phyloP scores from a whole-genome alignment of 2,797 vertebrate genomes.

The Pantherophis vulpinus region DNA sequence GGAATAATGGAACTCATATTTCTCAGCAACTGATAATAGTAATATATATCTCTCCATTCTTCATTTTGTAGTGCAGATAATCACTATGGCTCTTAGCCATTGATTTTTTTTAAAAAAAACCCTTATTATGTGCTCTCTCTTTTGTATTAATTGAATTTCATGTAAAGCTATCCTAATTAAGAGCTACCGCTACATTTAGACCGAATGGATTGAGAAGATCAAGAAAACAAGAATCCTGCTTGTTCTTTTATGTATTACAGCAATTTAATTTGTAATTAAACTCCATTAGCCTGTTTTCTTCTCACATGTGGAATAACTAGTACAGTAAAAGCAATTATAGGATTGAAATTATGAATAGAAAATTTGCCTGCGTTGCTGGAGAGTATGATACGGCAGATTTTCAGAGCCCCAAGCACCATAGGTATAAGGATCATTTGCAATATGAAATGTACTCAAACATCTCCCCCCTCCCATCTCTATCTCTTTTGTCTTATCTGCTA shows the following conservation, averaged over 20 bases:
- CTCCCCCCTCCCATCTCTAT: background rate
- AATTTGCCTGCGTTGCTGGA: background rate
- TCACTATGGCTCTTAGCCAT: background rate
- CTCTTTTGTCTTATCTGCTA: background rate
- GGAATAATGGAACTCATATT: background rate
- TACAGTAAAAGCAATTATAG: background rate
- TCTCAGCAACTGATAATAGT: background rate
- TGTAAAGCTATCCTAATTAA: background rate
- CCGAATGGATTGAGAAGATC: background rate
- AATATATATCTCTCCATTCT: background rate
- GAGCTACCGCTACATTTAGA: background rate
- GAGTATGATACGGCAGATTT: background rate
- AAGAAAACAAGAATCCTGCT: background rate
- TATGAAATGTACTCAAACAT: background rate
- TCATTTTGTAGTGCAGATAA: background rate
- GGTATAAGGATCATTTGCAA: background rate
- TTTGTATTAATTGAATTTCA: background rate
- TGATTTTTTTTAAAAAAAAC: background rate
- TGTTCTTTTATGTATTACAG: slow-evolving; percentile 1
- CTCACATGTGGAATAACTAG: background rate
- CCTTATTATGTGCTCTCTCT: background rate
- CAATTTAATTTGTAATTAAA: slow-evolving; percentile 7
- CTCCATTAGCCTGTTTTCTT: background rate
- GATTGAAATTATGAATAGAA: background rate
- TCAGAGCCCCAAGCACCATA: background rate